These are phyloP conservation scores for Phoeniculus purpureus DNA, from an alignment of 2,797 vertebrate species.

Conservation along the genomic window DNA sequence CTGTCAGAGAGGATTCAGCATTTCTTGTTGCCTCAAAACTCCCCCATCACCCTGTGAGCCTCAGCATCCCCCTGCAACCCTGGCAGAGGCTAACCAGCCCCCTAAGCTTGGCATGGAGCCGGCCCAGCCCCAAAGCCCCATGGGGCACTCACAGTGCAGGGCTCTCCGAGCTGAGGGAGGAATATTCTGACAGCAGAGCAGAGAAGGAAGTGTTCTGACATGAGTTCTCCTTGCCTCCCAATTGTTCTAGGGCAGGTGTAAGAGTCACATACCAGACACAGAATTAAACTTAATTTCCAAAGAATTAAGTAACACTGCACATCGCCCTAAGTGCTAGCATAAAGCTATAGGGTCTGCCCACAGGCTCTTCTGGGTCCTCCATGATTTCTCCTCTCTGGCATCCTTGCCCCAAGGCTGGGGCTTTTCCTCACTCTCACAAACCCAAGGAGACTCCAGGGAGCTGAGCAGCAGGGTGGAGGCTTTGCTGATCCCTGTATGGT, in stretches of 20 bases:
- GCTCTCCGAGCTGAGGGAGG: not conserved
- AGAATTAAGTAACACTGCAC: not conserved
- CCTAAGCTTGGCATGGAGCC: not conserved
- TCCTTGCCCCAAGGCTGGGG: not conserved
- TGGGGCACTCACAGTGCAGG: rapidly evolving
- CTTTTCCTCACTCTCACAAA: not conserved
- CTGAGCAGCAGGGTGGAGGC: not conserved
- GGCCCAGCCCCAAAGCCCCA: not conserved
- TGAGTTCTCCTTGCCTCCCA: not conserved
- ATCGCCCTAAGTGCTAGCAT: not conserved
- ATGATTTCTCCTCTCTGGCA: not conserved
- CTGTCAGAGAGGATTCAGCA: not conserved
- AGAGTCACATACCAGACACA: not conserved
- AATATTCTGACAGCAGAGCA: not conserved
- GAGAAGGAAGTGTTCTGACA: not conserved
- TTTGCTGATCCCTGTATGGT: not conserved
- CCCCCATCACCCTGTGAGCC: not conserved
- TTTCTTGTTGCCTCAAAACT: not conserved
- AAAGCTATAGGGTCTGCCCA: not conserved
- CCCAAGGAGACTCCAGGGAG: not conserved
- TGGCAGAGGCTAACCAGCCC: not conserved
- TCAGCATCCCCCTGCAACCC: not conserved
- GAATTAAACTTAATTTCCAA: not conserved
- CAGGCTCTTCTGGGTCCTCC: not conserved
- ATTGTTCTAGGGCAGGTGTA: not conserved